Base-by-base conservation (phyloP, 2,888 invertebrate genomes). In the Acanthosoma haemorrhoidale region DNA sequence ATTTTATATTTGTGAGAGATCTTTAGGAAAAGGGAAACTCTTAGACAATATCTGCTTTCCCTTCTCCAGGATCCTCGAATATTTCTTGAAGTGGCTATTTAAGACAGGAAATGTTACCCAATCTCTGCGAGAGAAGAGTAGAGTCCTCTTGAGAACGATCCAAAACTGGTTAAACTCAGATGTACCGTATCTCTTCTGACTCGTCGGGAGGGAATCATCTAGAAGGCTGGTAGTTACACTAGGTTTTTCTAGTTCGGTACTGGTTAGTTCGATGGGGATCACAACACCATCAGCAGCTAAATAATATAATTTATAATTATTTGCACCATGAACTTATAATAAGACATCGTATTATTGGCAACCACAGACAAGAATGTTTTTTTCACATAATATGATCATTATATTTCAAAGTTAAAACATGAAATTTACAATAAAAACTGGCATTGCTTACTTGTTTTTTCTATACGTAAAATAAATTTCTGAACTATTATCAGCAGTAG, bases 121-220 rank as follows among this genome's bases (percentile, higher is more conserved):
- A 83, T 94, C 94, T 78, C 94, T 83, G 78, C 89, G 84, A 77
- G 92, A 93, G 83, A 94, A 94, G 8, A 94, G 83, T 73, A 94
- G 79, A 0, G 93, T 91, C 76, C 94, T 83, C 77, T 90, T 91
- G 71, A 96, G 84, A 68, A 97, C 90, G 68, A 96, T 89, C 85
- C 91, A 89, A 80, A 94, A 94, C 80, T 94, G 94, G 74, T 85
- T 86, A 36, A 87, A 82, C 77, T 92, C 92, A 0, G 91, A 89
- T 0, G 88, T 92, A n/a, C 92, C 90, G 80, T 93, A 93, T 66
- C 92, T 84, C 59, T 76, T 75, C 51, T 76, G 75, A 32, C 85
- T 85, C 5, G 90, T 89, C 0, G 87, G 87, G 4, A 83, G 80
- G 0, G 83, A 83, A 31, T 84, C 83, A 13, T 88, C 88, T 1